Evolutionary conservation across 2,113 vertebrate genomes (phyloP), one percentile per base, ranked within the genome.

Genomic region (Corythaeola cristata): DNA sequence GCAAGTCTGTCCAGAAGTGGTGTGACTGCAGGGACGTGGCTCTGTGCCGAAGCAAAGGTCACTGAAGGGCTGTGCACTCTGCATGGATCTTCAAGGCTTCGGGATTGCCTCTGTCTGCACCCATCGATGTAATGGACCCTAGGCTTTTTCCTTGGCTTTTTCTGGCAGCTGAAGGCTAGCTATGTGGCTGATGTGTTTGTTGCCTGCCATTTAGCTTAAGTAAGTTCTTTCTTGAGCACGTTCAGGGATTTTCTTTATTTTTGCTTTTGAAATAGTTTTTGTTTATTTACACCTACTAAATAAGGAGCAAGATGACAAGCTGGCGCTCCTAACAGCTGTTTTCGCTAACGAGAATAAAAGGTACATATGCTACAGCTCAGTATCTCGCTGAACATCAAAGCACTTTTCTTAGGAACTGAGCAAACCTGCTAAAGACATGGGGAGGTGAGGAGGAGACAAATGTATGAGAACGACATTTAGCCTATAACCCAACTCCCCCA

Each of bases 351-450:
- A 90, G 90, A 91, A 83, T 96, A 95, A 96, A 96, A 96, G 91
- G 93, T 96, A 96, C 96, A 93, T 93, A 91, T 96, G 96, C 96
- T 95, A 80, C 78, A 88, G 79, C 81, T 97, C 94, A 83, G 74
- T 64, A 66, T 82, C 69, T 96, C 32, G 11, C 66, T 82, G 58
- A 96, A 96, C 91, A 96, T 97, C 96, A 96, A 96, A 96, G 96
- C 71, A 62, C 67, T 94, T 91, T 91, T 75, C 84, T 85, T 85
- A 60, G 74, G 62, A 94, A 41, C 12, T 73, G 45, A 93, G 50
- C 79, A 96, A 90, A 95, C 78, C 75, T 93, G 82, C 71, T 95
- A 80, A 95, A 96, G 88, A 85, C 6, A 0, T 44, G 62, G 77
- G 77, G 84, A 94, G 66, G 62, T 93, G 89, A 79, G 60, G 56